Conservation (phyloP, 2,888 invertebrate genomes). For the Drosophila niveifrons region DNA sequence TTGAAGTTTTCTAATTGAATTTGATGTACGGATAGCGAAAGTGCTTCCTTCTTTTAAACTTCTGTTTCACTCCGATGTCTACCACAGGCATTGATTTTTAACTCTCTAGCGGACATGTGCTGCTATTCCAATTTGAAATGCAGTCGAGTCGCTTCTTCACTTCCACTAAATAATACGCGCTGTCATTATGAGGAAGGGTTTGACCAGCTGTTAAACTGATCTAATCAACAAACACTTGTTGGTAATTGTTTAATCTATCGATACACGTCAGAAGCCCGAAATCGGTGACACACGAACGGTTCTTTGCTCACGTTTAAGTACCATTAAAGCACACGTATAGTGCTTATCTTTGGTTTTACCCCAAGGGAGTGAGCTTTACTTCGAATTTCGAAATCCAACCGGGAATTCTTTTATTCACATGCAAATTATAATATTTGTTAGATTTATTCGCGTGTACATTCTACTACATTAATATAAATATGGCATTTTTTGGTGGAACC, state of each 20-base stretch:
- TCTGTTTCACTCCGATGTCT: not conserved
- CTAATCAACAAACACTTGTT: slow-evolving; percentile 19
- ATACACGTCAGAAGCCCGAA: slow-evolving; percentile 24
- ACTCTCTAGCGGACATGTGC: no score
- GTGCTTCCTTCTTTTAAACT: not conserved
- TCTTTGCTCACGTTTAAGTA: slow-evolving; percentile 1
- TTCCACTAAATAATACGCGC: not conserved
- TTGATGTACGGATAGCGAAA: no score
- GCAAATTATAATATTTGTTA: slow-evolving; percentile 8
- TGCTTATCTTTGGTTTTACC: slow-evolving; percentile 12
- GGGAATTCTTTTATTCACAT: slow-evolving; percentile 8
- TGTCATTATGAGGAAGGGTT: not conserved
- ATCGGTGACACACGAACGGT: slow-evolving; percentile 7
- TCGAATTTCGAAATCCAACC: not conserved
- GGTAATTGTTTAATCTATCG: slow-evolving; percentile 25
- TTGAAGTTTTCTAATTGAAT: not conserved
- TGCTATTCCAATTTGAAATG: not conserved
- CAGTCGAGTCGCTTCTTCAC: not conserved
- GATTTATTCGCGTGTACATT: slow-evolving; percentile 1
- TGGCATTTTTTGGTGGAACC: slow-evolving; percentile 26
- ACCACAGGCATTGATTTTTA: no score
- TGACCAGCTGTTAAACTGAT: not conserved
- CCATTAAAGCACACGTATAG: not conserved
- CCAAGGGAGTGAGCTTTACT: not conserved
- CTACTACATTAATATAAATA: slow-evolving; percentile 1